phyloP scores from a whole-genome alignment of 2,797 vertebrate species.

The Pygocentrus nattereri region DNA sequence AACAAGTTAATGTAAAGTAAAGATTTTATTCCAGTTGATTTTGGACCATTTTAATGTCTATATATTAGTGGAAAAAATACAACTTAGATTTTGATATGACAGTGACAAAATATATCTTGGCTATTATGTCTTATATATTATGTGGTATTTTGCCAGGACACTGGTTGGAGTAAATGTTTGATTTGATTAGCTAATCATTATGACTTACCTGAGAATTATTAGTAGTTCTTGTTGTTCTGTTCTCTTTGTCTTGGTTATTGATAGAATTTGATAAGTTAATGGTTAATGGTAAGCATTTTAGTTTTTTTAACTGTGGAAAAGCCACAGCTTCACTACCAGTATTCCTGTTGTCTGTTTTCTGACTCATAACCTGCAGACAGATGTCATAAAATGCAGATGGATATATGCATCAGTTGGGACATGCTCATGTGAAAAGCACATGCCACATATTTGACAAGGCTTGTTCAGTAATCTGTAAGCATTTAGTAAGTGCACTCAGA shows the following conservation, averaged over 20 bases:
- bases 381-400: constrained; percentile 18
- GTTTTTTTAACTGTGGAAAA: background rate
- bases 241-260: background rate
- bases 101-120: no score
- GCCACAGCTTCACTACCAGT: background rate
- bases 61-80: no score
- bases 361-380: constrained; percentile 30
- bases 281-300: background rate
- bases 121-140: no score
- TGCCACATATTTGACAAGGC: constrained; percentile 11
- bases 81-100: no score
- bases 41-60: no score
- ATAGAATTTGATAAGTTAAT: background rate
- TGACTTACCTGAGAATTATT: no score
- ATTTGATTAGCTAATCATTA: no score
- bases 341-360: constrained; percentile 3
- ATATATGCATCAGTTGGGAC: constrained; percentile 40
- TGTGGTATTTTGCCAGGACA: no score
- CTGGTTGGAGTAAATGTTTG: no score
- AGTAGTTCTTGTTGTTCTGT: no score
- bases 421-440: constrained; percentile 23
- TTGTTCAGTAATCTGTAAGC: constrained; percentile 37
- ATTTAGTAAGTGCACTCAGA: constrained; percentile 41
- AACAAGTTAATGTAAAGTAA: no score
- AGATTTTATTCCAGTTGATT: no score